These are phyloP conservation scores for Mythimna lalbum DNA, from an alignment of 2,888 invertebrate genomes.

Conservation along the genomic window DNA sequence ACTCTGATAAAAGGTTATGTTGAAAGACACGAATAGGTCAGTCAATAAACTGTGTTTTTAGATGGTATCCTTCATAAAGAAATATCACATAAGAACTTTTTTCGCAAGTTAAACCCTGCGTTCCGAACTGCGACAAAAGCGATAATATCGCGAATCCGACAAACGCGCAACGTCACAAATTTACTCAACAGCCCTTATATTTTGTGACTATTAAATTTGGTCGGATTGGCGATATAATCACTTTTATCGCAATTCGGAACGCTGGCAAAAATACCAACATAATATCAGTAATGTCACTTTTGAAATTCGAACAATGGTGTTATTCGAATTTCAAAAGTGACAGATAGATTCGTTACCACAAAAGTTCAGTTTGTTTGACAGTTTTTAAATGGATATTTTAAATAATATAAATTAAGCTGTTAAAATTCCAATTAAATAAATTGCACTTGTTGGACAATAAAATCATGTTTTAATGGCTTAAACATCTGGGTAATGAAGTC, in stretches of 20 bases:
- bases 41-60: slow-evolving; percentile 64
- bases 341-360: not conserved
- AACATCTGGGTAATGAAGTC: slow-evolving; percentile 43
- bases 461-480: slow-evolving; percentile 30
- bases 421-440: slow-evolving; percentile 21
- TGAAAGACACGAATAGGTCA: slow-evolving; percentile 80
- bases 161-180: too few relatives aligned
- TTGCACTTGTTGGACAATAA: slow-evolving; percentile 21
- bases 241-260: too few relatives aligned
- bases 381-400: slow-evolving; percentile 11
- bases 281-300: not conserved
- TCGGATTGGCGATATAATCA: too few relatives aligned
- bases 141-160: too few relatives aligned
- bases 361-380: slow-evolving; percentile 18
- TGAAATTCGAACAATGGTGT: not conserved
- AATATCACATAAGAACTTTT: slow-evolving; percentile 10
- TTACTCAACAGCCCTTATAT: too few relatives aligned
- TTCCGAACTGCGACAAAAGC: too few relatives aligned
- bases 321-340: slow-evolving; percentile 11
- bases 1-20: slow-evolving; percentile 78
- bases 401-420: slow-evolving; percentile 23
- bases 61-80: slow-evolving; percentile 19
- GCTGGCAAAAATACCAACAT: too few relatives aligned
- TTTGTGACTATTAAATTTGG: too few relatives aligned
- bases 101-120: not conserved